These are phyloP conservation scores for Paraplagusia blochii DNA, from an alignment of 2,113 vertebrate species.

Conservation along the genomic window DNA sequence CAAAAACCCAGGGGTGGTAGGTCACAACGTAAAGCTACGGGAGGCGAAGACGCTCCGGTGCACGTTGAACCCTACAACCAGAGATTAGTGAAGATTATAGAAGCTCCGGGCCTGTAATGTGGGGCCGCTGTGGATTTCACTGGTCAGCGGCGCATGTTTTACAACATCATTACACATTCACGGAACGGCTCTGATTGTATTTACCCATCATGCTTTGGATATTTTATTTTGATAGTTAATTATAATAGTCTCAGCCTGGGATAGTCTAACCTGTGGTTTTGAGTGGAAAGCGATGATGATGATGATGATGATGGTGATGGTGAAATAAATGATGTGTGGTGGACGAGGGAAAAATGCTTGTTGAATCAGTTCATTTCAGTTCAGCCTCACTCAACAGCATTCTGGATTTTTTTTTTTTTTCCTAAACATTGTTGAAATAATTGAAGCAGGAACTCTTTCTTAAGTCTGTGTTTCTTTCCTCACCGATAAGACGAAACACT, in stretches of 20 bases:
- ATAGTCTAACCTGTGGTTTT: conserved; percentile 29
- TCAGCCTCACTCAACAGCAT: conserved; percentile 14
- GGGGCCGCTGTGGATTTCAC: conserved; percentile 43
- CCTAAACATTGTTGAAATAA: conserved; percentile 26
- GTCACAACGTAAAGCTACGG: conserved; percentile 44
- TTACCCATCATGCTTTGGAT: conserved; percentile 17
- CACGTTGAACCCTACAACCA: conserved; percentile 32
- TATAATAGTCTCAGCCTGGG: conserved; percentile 27
- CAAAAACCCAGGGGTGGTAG: conserved; percentile 58
- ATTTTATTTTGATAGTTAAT: conserved; percentile 34
- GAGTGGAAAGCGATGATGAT: conserved; percentile 13
- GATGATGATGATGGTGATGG: conserved; percentile 14
- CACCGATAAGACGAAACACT: conserved; percentile 34
- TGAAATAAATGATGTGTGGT: conserved; percentile 34
- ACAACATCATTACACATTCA: conserved; percentile 45
- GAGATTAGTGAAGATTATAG: conserved; percentile 55
- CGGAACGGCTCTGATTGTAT: conserved; percentile 31
- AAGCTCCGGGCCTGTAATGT: conserved; percentile 49
- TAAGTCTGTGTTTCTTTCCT: conserved; percentile 12
- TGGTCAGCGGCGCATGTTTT: conserved; percentile 42
- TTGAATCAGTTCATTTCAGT: conserved; percentile 27
- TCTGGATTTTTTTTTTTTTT: background rate
- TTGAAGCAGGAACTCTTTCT: conserved; percentile 27
- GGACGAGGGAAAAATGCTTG: conserved; percentile 8
- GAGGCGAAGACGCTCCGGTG: conserved; percentile 55